Conservation (phyloP, 2,113 vertebrate species). For the Oreochromis spilurus region DNA sequence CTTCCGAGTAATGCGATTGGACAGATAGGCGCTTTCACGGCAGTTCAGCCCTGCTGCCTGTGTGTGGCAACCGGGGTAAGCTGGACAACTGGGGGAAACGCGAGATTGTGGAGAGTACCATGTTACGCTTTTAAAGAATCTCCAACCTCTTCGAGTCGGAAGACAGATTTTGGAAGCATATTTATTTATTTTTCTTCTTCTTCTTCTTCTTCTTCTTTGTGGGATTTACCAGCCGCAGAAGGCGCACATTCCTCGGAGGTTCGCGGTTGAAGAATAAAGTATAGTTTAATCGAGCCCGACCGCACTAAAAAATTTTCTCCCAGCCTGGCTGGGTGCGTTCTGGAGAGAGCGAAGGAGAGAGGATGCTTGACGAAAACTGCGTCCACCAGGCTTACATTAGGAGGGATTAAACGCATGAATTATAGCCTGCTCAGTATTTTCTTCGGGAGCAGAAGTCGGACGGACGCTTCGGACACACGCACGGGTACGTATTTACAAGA, state of each 20-base stretch:
- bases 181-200: neutral
- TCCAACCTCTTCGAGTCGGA: constrained; percentile 60
- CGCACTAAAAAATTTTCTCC: constrained; percentile 27
- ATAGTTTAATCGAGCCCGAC: constrained; percentile 51
- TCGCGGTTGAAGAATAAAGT: constrained; percentile 52
- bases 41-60: constrained; percentile 83
- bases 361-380: constrained; percentile 59
- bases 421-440: neutral
- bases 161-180: constrained; percentile 58
- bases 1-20: constrained; percentile 78
- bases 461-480: constrained; percentile 6
- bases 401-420: constrained; percentile 59
- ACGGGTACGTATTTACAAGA: constrained; percentile 52
- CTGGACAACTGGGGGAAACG: constrained; percentile 69
- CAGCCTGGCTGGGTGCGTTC: constrained; percentile 41
- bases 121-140: constrained; percentile 70
- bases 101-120: constrained; percentile 71
- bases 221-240: constrained; percentile 51
- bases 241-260: constrained; percentile 51
- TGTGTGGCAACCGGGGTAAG: constrained; percentile 80
- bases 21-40: constrained; percentile 80
- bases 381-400: constrained; percentile 37
- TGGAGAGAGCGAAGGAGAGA: neutral
- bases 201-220: neutral
- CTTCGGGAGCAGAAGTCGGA: constrained; percentile 24